Percentiles rank a stretch among this genome's conserved stretches.
phyloP scores from a whole-genome alignment of 2,113 vertebrate species.

The Clinocottus analis region DNA sequence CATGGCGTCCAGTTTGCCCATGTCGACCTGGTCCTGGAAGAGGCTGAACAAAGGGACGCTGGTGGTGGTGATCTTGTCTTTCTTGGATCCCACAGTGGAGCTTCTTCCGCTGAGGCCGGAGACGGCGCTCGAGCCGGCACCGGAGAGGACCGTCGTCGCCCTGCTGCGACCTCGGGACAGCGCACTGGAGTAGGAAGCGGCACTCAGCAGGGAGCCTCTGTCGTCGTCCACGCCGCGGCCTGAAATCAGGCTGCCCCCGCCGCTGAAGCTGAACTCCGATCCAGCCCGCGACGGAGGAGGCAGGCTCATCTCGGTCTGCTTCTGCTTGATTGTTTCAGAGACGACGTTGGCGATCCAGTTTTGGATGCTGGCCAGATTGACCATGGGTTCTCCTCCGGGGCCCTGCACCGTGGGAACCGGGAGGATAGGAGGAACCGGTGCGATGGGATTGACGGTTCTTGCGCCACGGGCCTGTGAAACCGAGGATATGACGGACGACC shows the following conservation, averaged over 20 bases:
- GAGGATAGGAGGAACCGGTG: slow-evolving; percentile 13
- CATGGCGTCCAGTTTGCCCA: slow-evolving; percentile 88
- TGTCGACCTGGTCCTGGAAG: slow-evolving; percentile 92
- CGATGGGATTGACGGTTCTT: slow-evolving; percentile 24
- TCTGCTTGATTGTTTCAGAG: slow-evolving; percentile 93
- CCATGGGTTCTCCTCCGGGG: slow-evolving; percentile 86
- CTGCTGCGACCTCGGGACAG: too few species aligned
- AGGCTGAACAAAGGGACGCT: slow-evolving; percentile 93
- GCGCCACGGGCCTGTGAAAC: slow-evolving; percentile 80
- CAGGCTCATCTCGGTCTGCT: slow-evolving; percentile 89
- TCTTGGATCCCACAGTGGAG: slow-evolving; percentile 60
- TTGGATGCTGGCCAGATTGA: slow-evolving; percentile 92
- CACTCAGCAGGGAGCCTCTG: slow-evolving; percentile 84
- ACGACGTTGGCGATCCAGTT: slow-evolving; percentile 96
- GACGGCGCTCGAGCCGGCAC: slow-evolving; percentile 41
- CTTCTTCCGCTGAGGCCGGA: slow-evolving; percentile 57
- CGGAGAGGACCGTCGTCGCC: too few species aligned
- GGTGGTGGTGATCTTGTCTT: slow-evolving; percentile 84
- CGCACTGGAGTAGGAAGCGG: slow-evolving; percentile 75
- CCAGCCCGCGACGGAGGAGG: slow-evolving; percentile 77
- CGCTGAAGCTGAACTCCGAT: slow-evolving; percentile 77
- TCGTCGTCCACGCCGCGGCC: slow-evolving; percentile 83
- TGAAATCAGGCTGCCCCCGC: slow-evolving; percentile 56
- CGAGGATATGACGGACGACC: slow-evolving; percentile 80
- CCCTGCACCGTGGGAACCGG: slow-evolving; percentile 80